Percentiles rank a stretch among this genome's conserved stretches.
phyloP scores from a whole-genome alignment of 2,113 vertebrate species.

The Lonchura striata region DNA sequence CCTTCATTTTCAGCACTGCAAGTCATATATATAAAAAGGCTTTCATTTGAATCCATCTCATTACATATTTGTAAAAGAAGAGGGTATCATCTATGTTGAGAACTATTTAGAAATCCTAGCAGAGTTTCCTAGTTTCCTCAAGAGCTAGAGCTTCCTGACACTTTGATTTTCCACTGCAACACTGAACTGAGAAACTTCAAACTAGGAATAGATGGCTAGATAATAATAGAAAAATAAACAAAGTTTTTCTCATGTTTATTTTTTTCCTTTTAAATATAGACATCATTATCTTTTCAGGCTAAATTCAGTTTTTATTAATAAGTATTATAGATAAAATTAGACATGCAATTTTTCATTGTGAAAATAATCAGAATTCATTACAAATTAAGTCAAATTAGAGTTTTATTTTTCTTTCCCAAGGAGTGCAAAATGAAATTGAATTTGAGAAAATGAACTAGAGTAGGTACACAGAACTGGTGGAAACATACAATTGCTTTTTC shows the following conservation, averaged over 20 bases:
- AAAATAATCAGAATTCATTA: neutral
- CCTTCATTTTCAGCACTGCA: neutral
- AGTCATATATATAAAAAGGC: neutral
- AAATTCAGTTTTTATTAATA: neutral
- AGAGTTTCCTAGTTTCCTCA: neutral
- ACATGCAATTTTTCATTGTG: neutral
- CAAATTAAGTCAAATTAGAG: neutral
- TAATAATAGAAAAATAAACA: neutral
- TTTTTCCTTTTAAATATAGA: neutral
- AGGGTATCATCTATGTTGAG: fast-evolving
- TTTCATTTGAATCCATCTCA: neutral
- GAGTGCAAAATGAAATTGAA: neutral
- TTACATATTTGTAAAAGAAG: neutral
- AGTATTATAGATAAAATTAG: neutral
- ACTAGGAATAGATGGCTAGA: neutral
- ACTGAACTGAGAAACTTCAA: neutral
- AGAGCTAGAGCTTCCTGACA: neutral
- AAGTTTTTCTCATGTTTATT: neutral
- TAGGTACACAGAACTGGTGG: neutral
- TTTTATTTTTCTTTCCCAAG: neutral
- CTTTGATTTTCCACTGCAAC: neutral
- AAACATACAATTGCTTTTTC: neutral
- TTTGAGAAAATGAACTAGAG: neutral
- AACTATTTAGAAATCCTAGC: neutral
- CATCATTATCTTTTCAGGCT: neutral